These are phyloP conservation scores for Callitettix versicolor DNA, from an alignment of 1,140 invertebrate genomes.

Conservation along the genomic window DNA sequence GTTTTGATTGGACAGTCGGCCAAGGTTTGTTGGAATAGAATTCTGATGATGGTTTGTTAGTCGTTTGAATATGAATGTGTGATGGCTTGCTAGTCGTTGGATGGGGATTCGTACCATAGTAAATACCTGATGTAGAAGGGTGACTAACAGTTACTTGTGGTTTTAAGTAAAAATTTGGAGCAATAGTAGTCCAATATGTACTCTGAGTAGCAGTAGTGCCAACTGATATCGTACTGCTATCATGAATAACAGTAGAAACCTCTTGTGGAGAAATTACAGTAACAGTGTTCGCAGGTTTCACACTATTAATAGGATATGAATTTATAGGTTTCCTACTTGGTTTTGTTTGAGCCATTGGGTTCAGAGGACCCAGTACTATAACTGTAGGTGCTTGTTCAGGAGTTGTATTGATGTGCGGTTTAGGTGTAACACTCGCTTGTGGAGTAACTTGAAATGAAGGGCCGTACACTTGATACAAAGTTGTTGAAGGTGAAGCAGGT, in stretches of 20 bases:
- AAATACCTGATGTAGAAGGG: background rate
- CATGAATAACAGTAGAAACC: constrained; percentile 15
- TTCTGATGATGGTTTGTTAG: background rate
- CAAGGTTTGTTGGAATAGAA: no score
- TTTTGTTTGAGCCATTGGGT: constrained; percentile 27
- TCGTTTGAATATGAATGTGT: background rate
- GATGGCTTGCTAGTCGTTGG: background rate
- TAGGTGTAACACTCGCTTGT: constrained; percentile 24
- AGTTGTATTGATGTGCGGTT: constrained; percentile 14
- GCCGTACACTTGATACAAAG: constrained; percentile 29
- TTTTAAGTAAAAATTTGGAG: background rate
- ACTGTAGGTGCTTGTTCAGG: constrained; percentile 56
- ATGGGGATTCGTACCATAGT: constrained; percentile 1
- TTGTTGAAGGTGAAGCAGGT: constrained; percentile 16
- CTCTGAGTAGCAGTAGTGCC: background rate
- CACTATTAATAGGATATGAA: constrained; percentile 24
- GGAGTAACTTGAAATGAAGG: constrained; percentile 27
- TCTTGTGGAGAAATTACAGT: constrained; percentile 8
- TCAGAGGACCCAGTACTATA: constrained; percentile 51
- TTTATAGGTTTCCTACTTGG: constrained; percentile 23
- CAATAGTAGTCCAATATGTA: background rate
- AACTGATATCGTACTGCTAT: constrained; percentile 11
- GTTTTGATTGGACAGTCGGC: no score
- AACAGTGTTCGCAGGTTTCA: constrained; percentile 8
- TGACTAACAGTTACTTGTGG: constrained; percentile 6